phyloP scores from a whole-genome alignment of 2,888 invertebrate species.

The Strigamia transsilvanica region DNA sequence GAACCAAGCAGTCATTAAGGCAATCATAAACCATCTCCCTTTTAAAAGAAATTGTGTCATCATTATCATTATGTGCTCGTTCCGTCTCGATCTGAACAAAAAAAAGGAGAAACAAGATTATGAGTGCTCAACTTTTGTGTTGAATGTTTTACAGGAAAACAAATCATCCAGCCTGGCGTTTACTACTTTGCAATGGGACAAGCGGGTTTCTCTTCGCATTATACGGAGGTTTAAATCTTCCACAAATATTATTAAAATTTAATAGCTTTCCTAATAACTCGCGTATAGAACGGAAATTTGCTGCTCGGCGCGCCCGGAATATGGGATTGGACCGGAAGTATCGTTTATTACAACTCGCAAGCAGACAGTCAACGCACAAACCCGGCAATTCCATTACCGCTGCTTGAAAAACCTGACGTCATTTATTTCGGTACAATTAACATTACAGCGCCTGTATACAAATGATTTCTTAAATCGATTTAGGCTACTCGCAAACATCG shows the following conservation, averaged over 20 bases:
- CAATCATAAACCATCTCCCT: neutral
- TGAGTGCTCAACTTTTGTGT: neutral
- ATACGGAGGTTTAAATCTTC: neutral
- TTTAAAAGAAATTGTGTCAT: neutral
- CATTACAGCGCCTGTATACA: too few relatives aligned
- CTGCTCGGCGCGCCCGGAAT: constrained; percentile 23
- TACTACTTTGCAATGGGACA: constrained; percentile 41
- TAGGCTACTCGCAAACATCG: constrained; percentile 7
- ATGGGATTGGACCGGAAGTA: constrained; percentile 23
- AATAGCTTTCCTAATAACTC: neutral
- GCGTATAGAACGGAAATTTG: neutral
- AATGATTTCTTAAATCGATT: too few relatives aligned
- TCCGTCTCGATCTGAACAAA: neutral
- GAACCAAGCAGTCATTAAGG: neutral
- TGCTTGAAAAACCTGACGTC: neutral
- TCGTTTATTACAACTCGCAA: constrained; percentile 23
- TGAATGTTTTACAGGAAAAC: constrained; percentile 41
- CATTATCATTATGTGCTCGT: constrained; percentile 31
- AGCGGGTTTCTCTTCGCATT: constrained; percentile 14
- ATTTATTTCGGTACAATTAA: constrained; percentile 45
- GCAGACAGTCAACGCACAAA: neutral
- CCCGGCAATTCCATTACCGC: neutral
- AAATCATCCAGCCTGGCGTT: constrained; percentile 50
- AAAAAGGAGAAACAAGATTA: neutral
- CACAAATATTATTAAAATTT: neutral